Evolutionary conservation across 92 coral and sea anemone species (phyloP).

Genomic region (Micromussa lordhowensis): DNA sequence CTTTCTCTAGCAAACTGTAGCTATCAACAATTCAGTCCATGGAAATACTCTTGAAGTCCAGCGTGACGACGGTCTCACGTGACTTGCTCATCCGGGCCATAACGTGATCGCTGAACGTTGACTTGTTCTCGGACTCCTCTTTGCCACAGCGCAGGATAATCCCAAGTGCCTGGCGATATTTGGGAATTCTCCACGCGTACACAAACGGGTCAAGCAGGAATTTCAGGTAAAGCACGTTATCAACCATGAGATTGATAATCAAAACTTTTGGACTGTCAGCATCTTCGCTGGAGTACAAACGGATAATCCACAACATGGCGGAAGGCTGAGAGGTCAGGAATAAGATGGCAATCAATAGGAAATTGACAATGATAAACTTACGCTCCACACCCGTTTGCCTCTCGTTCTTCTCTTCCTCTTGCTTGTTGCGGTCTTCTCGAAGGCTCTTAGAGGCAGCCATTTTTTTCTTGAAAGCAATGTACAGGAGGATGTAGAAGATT

Average conservation of each 20-base stretch:
- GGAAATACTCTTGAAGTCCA: conserved; percentile 5
- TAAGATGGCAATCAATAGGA: conserved; percentile 39
- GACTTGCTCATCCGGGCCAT: conserved; percentile 17
- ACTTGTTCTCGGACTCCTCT: not conserved
- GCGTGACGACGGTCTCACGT: conserved; percentile 18
- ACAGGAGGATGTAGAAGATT: conserved; percentile 26
- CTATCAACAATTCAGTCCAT: not conserved
- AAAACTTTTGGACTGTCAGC: not conserved
- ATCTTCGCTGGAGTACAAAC: not conserved
- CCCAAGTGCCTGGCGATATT: conserved; percentile 25
- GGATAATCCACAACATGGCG: conserved; percentile 10
- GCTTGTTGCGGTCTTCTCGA: conserved; percentile 10
- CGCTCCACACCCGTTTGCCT: conserved; percentile 22
- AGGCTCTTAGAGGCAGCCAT: conserved; percentile 25
- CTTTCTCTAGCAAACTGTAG: not conserved
- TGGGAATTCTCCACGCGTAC: conserved; percentile 30
- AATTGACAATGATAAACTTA: conserved; percentile 45
- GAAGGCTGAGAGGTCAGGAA: conserved; percentile 27
- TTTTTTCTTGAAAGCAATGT: conserved; percentile 27
- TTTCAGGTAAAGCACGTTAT: conserved; percentile 37
- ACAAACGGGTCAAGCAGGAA: conserved; percentile 27
- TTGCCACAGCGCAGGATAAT: conserved; percentile 21
- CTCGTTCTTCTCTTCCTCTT: not conserved
- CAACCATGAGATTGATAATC: not conserved
- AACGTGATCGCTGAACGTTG: conserved; percentile 9